These are phyloP conservation scores for Drosophila rellima DNA, from an alignment of 2,888 invertebrate genomes.

Conservation along the genomic window DNA sequence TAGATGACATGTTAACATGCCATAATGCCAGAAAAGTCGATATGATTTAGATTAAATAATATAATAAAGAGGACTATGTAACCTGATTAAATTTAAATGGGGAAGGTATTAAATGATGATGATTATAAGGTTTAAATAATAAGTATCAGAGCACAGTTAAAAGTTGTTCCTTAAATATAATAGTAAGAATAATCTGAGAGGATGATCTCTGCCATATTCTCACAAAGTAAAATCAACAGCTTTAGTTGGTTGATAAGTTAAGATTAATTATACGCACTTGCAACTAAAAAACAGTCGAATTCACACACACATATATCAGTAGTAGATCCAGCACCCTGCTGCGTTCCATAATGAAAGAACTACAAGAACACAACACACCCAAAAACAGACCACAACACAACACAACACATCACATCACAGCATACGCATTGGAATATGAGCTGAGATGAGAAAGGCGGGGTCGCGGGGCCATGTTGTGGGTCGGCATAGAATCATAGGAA, in stretches of 20 bases:
- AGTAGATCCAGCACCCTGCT: conserved; percentile 52
- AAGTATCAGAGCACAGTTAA: not conserved
- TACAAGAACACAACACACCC: conserved; percentile 29
- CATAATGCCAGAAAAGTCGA: not conserved
- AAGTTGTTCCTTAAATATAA: not conserved
- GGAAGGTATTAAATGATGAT: not conserved
- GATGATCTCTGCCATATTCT: not conserved
- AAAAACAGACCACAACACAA: conserved; percentile 13
- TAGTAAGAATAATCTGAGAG: not conserved
- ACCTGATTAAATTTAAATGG: not conserved
- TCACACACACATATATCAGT: conserved; percentile 8
- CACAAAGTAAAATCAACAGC: not conserved
- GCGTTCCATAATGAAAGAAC: conserved; percentile 61
- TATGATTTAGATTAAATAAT: not conserved
- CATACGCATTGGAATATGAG: conserved; percentile 36
- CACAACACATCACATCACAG: conserved; percentile 19
- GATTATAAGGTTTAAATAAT: not conserved
- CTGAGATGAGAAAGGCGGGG: not conserved
- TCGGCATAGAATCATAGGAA: conserved; percentile 63
- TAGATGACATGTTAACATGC: too few species aligned
- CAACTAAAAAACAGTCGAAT: conserved; percentile 31
- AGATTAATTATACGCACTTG: conserved; percentile 52
- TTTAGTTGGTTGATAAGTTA: conserved; percentile 17
- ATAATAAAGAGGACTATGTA: not conserved
- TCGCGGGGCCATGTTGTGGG: conserved; percentile 11